Evolutionary conservation across 2,797 vertebrate genomes (phyloP), one percentile per base, ranked within the genome.

Genomic region (Astyanax mexicanus): DNA sequence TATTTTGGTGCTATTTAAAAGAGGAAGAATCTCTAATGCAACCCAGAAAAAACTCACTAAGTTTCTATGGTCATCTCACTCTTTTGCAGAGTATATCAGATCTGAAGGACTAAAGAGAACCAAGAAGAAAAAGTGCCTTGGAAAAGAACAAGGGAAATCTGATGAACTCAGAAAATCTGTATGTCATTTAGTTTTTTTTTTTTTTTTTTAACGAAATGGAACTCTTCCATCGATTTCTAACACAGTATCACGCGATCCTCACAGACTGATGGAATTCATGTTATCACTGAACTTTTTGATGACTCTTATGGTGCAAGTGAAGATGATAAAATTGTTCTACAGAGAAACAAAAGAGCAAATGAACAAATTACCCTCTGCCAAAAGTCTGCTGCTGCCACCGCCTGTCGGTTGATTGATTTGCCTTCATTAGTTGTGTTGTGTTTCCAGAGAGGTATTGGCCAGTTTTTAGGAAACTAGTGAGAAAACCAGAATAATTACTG

Each of bases 71-170:
- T n/a, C n/a, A n/a, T n/a, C 38, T 80, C 27, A 76, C 27, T 15
- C 32, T 86, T 83, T 85, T 80, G 65, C 87, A 92, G 91, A 81
- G 86, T 68, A 79, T 81, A 83, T 75, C 35, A 75, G 68, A 75
- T 80, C 77, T 72, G 38, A 84, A 84, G 80, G 84, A 84, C 80
- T 78, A 86, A 80, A 82, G 84, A 89, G 88, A 92, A 89, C 88
- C 88, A 87, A 86, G 91, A 75, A 77, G 49, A n/a, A 65, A 84
- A 95, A 95, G 95, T 96, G 95, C 95, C 95, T 96, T 95, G 94
- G 91, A 92, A 89, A 91, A 84, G 88, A 92, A 92, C 92, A n/a
- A 91, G 91, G 90, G 90, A 93, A 92, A 67, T 86, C 78, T 81
- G 77, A 89, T 45, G 8, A 79, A 77, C 79, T 91, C 80, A 81